These are phyloP conservation scores for Alviniconcha strummeri DNA, from an alignment of 2,888 invertebrate species.

Conservation along the genomic window DNA sequence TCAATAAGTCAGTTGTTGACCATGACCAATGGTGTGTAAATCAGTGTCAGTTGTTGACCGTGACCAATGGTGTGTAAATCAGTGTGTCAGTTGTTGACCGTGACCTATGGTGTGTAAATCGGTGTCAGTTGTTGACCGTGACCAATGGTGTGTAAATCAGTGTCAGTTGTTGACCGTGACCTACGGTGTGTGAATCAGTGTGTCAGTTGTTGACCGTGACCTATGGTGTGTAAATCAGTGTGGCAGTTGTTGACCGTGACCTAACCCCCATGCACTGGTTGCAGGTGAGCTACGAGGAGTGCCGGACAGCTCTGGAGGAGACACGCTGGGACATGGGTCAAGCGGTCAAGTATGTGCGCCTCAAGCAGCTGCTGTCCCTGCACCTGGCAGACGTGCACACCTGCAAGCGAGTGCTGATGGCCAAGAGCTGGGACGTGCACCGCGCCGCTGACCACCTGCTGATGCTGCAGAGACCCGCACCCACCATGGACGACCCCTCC, in stretches of 20 bases:
- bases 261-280: neutral
- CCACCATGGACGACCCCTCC: neutral
- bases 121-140: no score
- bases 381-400: conserved; percentile 68
- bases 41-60: neutral
- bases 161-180: neutral
- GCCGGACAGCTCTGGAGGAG: conserved; percentile 86
- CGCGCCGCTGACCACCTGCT: conserved; percentile 80
- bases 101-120: neutral
- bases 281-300: conserved; percentile 79
- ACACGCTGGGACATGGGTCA: conserved; percentile 92
- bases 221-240: neutral
- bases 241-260: neutral
- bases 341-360: conserved; percentile 87
- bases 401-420: conserved; percentile 77
- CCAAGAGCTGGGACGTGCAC: conserved; percentile 81
- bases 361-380: conserved; percentile 77
- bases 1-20: no score
- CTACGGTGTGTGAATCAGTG: neutral
- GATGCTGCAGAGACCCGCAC: conserved; percentile 6
- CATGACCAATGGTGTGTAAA: no score
- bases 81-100: neutral
- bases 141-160: neutral
- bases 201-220: neutral
- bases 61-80: neutral